A percentile compares a stretch with the other conserved stretches of the same genome.
phyloP scores from a whole-genome alignment of 2,113 vertebrate genomes.

The Chunga burmeisteri region DNA sequence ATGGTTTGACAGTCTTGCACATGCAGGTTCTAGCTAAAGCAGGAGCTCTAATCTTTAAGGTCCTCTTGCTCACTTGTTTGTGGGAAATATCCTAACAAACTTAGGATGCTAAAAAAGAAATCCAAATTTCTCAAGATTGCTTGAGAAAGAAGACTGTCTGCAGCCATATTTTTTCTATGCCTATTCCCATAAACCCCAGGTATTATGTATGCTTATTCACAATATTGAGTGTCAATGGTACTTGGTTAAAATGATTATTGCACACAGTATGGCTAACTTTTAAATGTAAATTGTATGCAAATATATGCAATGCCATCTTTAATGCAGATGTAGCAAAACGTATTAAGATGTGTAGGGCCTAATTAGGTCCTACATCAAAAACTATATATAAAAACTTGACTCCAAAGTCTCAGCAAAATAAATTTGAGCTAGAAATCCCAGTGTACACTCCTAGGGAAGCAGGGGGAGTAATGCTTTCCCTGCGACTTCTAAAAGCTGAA shows the following conservation, averaged over 20 bases:
- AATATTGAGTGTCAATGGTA: constrained; percentile 59
- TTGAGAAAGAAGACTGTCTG: neutral
- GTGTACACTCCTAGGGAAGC: constrained; percentile 50
- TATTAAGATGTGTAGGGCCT: constrained; percentile 77
- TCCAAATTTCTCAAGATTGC: neutral
- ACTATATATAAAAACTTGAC: constrained; percentile 74
- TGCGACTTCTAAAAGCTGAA: constrained; percentile 3
- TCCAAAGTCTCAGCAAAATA: constrained; percentile 75
- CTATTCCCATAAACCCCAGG: neutral
- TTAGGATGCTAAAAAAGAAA: neutral
- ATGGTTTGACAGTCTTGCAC: neutral
- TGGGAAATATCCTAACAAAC: neutral
- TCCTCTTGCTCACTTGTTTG: neutral
- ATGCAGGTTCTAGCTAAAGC: accelerated
- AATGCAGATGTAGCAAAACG: constrained; percentile 80
- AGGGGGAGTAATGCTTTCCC: constrained; percentile 41
- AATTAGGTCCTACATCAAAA: constrained; percentile 84
- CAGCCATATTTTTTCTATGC: neutral
- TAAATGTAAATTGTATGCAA: constrained; percentile 80
- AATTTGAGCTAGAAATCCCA: constrained; percentile 77
- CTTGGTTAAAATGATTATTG: constrained; percentile 67
- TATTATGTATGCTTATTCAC: constrained; percentile 29
- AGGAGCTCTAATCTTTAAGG: neutral
- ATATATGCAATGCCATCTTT: constrained; percentile 78
- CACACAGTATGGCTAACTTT: constrained; percentile 69